These are phyloP conservation scores for Anguilla japonica DNA, from an alignment of 2,113 vertebrate genomes.

Conservation along the genomic window DNA sequence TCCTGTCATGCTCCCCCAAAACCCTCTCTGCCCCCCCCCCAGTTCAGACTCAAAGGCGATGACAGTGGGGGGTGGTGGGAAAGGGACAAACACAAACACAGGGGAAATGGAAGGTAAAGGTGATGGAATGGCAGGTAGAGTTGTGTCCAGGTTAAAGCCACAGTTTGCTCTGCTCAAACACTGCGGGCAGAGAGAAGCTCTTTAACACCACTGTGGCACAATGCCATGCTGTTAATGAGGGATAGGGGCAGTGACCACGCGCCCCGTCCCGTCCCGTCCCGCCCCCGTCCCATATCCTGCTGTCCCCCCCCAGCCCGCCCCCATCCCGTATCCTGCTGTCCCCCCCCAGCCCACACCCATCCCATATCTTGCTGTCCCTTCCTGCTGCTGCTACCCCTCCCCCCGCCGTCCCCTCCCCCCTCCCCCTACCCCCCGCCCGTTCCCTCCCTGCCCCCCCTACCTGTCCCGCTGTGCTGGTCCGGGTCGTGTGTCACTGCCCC, in stretches of 20 bases:
- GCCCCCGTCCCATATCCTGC: background rate
- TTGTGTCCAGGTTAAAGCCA: background rate
- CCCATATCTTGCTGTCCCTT: background rate
- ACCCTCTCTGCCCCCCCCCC: slow-evolving; percentile 42
- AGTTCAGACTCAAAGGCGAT: slow-evolving; percentile 29
- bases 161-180: background rate
- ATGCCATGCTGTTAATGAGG: slow-evolving; percentile 10
- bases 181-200: background rate
- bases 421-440: background rate
- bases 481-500: slow-evolving; percentile 27
- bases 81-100: slow-evolving; percentile 22
- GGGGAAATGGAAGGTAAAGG: slow-evolving; percentile 18
- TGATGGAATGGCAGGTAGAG: slow-evolving; percentile 5
- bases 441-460: slow-evolving; percentile 34
- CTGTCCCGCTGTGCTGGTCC: slow-evolving; percentile 42
- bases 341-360: background rate
- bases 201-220: background rate
- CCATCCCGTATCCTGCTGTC: too few species aligned
- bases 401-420: background rate
- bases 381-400: background rate
- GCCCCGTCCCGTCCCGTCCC: background rate
- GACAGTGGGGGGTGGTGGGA: slow-evolving; percentile 29
- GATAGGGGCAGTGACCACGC: background rate
- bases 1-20: slow-evolving; percentile 44
- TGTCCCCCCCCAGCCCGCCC: background rate